Base-by-base conservation (phyloP, 2,888 invertebrate genomes). In the Cloeon dipterum region DNA sequence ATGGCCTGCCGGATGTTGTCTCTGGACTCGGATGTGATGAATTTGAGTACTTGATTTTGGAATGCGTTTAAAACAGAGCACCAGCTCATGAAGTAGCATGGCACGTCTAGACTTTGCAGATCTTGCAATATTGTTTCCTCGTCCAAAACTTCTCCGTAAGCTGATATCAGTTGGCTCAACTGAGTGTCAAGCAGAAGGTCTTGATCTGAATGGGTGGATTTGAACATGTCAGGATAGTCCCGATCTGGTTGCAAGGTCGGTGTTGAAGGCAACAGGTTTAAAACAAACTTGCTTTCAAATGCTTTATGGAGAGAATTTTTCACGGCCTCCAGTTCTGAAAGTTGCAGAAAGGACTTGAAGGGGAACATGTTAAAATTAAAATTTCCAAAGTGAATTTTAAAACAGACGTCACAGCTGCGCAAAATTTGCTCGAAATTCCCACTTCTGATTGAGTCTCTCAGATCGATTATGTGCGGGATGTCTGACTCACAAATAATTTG, bases 91-190 rank as follows among this genome's bases (percentile, higher is more conserved):
- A 46, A 52, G 34, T 45, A 46, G 41, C 50, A 52, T 8, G 44
- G 41, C 18, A 49, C 39, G 4, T 39, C 32, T 13, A 40, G 37
- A 10, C 40, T 41, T 35, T 46, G 44, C 13, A 52, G 33, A 37
- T 40, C 41, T 23, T 48, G 41, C 14, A 50, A 37, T 17, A 49
- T 47, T 38, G 35, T 38, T 21, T 40, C 39, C 5, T 47, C 44
- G 36, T 50, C 48, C 5, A 52, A 35, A 14, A 50, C 34, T 40
- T 49, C 46, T 10, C 45, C 54, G 46, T 46, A 52, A 43, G 46
- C 46, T 41, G 46, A 53, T 46, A 46, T 50, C 47, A 49, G 36
- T 46, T 54, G 53, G 44, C 55, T 55, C 13, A 60, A 44, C 40
- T 49, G 32, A 51, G 50, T 41, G 39, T 53, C 48, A 14, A 47